Evolutionary conservation across 2,113 vertebrate species (phyloP).

Genomic region (Oreochromis aureus): DNA sequence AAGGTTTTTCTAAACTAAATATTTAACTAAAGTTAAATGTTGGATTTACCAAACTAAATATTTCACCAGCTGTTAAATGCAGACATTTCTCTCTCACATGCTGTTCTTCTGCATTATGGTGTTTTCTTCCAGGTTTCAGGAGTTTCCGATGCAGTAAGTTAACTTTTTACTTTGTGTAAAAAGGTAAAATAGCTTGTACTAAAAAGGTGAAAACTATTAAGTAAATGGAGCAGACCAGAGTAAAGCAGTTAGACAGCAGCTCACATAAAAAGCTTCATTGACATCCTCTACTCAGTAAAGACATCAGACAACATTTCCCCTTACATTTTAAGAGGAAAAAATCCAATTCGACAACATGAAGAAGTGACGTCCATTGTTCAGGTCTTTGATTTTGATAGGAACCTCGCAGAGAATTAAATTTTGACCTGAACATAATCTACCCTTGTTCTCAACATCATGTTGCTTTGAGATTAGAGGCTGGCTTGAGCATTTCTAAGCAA

Average conservation of each 20-base stretch:
- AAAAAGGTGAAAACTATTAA: not conserved
- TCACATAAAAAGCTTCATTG: not conserved
- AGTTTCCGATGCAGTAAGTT: not conserved
- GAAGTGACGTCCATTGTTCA: not conserved
- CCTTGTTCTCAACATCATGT: slow-evolving; percentile 47
- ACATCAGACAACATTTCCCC: not conserved
- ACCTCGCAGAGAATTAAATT: slow-evolving; percentile 45
- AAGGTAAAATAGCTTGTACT: not conserved
- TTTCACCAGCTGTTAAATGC: not conserved
- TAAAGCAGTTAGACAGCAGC: not conserved
- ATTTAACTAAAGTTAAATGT: slow-evolving; percentile 4
- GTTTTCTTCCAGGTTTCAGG: not conserved
- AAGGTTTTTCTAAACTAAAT: not conserved
- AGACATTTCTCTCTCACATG: not conserved
- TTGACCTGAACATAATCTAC: slow-evolving; percentile 52
- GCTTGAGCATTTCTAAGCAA: slow-evolving; percentile 19
- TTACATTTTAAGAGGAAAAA: not conserved
- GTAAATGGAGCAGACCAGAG: not conserved
- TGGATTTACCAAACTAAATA: not conserved
- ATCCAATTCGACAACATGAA: not conserved
- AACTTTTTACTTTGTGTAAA: not conserved
- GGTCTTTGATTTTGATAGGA: slow-evolving; percentile 43
- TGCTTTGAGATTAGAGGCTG: slow-evolving; percentile 59
- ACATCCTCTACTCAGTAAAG: not conserved
- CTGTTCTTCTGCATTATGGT: not conserved